These are phyloP conservation scores for Spondyliosoma cantharus DNA, from an alignment of 2,797 vertebrate genomes.

Conservation along the genomic window DNA sequence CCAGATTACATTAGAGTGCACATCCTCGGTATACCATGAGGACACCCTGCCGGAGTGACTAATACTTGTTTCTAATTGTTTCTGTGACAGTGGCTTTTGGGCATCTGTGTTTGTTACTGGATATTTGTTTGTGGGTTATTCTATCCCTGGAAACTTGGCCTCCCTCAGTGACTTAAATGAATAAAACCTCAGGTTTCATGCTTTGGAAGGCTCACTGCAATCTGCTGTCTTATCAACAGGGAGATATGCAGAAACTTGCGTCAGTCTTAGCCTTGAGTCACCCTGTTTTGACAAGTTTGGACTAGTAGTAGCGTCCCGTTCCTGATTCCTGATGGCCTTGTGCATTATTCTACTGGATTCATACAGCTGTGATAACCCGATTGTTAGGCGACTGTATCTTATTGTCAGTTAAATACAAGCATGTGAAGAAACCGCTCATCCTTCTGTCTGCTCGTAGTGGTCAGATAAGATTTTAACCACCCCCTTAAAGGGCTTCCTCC, in stretches of 20 bases:
- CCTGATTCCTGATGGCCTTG: not conserved
- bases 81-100: not conserved
- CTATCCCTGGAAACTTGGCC: constrained; percentile 34
- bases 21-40: not conserved
- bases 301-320: not conserved
- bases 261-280: not conserved
- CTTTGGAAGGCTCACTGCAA: not conserved
- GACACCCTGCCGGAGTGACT: constrained; percentile 12
- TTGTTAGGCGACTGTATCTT: not conserved
- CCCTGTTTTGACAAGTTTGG: not conserved
- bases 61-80: constrained; percentile 26
- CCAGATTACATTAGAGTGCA: constrained; percentile 55
- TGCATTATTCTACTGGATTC: not conserved
- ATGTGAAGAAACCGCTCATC: not conserved
- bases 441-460: not conserved
- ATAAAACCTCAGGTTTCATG: constrained; percentile 32
- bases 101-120: constrained; percentile 21
- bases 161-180: not conserved
- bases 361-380: not conserved
- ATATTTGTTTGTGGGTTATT: constrained; percentile 26
- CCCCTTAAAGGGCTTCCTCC: not conserved
- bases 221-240: not conserved
- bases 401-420: not conserved
- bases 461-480: not conserved
- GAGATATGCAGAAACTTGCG: not conserved